Percentiles rank a stretch among this genome's conserved stretches.
Evolutionary conservation across 2,797 vertebrate genomes (phyloP).

Genomic region (Varecia variegata): DNA sequence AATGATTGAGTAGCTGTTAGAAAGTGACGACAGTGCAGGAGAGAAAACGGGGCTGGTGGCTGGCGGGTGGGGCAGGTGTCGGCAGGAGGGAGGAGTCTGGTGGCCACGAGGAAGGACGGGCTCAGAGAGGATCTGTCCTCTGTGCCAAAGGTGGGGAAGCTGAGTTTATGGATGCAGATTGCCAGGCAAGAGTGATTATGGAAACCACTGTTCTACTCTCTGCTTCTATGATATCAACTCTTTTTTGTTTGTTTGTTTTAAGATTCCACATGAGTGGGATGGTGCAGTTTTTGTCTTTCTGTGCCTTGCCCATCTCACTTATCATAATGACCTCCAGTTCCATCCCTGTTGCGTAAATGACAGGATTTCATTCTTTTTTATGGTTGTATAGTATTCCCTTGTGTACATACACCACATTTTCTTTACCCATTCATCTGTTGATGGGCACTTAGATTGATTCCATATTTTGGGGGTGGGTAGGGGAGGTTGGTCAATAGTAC

Average conservation of each 20-base stretch:
- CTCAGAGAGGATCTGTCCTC: background rate
- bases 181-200: background rate
- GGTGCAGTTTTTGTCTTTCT: background rate
- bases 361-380: background rate
- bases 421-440: background rate
- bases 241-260: background rate
- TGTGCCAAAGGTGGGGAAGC: background rate
- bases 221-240: background rate
- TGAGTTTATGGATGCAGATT: background rate
- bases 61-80: rapidly evolving
- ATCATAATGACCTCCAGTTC: background rate
- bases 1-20: background rate
- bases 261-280: background rate
- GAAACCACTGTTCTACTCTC: background rate
- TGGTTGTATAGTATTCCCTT: background rate
- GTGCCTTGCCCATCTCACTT: background rate
- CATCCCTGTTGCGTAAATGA: background rate
- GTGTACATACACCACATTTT: background rate
- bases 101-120: background rate
- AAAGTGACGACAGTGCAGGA: background rate
- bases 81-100: background rate
- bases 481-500: background rate
- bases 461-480: background rate
- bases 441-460: background rate
- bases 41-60: background rate